Evolutionary conservation across 2,888 invertebrate species (phyloP).

Genomic region (Thymelicus lineola): DNA sequence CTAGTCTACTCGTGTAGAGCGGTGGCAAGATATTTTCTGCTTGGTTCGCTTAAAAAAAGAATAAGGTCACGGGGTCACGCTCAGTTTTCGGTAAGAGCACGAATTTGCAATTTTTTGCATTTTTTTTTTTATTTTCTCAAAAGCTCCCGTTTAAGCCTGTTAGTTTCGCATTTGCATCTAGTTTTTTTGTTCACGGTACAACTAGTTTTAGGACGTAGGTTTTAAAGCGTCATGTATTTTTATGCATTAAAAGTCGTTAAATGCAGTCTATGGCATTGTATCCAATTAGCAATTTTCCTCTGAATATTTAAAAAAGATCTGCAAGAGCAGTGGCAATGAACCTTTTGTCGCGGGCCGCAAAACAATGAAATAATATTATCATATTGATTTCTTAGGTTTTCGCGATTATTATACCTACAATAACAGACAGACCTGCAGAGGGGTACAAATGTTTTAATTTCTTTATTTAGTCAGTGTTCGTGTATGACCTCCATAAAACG

Average conservation of each 20-base stretch:
- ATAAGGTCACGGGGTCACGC: constrained; percentile 69
- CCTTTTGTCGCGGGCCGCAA: no score
- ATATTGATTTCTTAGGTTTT: no score
- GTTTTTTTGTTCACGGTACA: constrained; percentile 20
- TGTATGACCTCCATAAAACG: no score
- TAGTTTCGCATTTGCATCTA: constrained; percentile 31
- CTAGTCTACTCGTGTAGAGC: constrained; percentile 51
- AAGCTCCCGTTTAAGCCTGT: constrained; percentile 21
- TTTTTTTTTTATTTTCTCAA: constrained; percentile 35
- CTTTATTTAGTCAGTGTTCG: no score
- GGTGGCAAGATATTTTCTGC: constrained; percentile 61
- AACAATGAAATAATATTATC: no score
- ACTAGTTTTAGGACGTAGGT: constrained; percentile 10
- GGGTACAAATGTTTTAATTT: no score
- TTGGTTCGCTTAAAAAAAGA: constrained; percentile 62
- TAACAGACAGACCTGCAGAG: no score
- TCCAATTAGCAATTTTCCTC: no score
- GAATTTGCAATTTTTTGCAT: constrained; percentile 43
- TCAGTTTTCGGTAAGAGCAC: constrained; percentile 54
- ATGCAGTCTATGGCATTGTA: background rate
- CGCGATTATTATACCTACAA: no score
- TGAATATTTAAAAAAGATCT: no score
- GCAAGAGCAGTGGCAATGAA: no score
- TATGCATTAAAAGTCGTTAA: background rate
- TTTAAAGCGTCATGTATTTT: background rate